Evolutionary conservation across 2,888 invertebrate species (phyloP).

Genomic region (Stenodera caucasica): DNA sequence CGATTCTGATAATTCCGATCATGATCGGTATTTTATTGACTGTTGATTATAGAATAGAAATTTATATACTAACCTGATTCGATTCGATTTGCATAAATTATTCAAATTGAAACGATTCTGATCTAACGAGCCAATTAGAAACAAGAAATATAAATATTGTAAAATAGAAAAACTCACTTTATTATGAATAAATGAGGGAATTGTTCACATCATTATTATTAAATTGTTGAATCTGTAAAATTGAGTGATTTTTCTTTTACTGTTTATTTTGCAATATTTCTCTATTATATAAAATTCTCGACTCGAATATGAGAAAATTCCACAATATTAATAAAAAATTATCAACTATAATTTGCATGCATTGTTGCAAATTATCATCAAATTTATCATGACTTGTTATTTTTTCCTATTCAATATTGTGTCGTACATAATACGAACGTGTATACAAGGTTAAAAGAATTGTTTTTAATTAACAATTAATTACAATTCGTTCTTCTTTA

Average conservation of each 20-base stretch:
- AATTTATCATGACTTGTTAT: background rate
- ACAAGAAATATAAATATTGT: background rate
- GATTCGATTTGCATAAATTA: background rate
- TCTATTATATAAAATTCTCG: no score
- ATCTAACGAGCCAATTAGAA: background rate
- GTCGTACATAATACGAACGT: background rate
- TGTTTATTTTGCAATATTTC: no score
- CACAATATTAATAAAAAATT: no score
- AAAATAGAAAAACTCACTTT: background rate
- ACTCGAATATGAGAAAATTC: no score
- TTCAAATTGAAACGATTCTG: background rate
- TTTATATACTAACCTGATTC: no score
- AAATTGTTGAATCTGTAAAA: no score
- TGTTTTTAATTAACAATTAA: background rate
- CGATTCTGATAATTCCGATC: no score
- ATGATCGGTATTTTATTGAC: no score
- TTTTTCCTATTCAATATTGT: background rate
- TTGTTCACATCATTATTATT: no score
- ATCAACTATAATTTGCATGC: background rate
- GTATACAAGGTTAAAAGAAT: constrained; percentile 2
- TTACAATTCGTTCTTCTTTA: background rate
- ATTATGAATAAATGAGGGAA: background rate
- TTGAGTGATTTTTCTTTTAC: no score
- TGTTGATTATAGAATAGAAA: no score
- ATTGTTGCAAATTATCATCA: background rate